These are phyloP conservation scores for Balaenoptera acutorostrata DNA, from an alignment of 2,113 vertebrate genomes.

Conservation along the genomic window DNA sequence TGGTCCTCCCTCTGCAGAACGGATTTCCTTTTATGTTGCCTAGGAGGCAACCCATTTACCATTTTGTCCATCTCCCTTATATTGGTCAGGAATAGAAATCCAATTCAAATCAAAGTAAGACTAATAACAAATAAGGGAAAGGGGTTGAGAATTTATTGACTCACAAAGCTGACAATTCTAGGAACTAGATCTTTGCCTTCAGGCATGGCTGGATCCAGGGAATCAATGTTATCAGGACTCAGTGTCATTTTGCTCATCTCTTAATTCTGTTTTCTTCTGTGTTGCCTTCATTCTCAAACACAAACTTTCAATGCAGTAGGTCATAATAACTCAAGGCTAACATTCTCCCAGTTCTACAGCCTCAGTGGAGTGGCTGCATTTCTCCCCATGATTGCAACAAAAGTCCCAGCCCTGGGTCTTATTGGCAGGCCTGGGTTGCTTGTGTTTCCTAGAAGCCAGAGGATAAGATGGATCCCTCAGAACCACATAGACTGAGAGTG, in stretches of 20 bases:
- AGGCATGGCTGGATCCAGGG: background rate
- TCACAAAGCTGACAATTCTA: background rate
- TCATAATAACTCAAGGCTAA: background rate
- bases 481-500: background rate
- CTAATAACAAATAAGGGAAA: background rate
- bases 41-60: background rate
- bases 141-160: background rate
- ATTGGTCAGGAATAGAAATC: background rate
- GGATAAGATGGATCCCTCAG: background rate
- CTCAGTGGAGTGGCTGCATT: background rate
- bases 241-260: background rate
- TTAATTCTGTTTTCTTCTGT: background rate
- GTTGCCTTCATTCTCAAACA: background rate
- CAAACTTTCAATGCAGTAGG: background rate
- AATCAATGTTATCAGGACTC: background rate
- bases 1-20: background rate
- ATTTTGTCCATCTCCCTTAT: background rate
- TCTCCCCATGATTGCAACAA: background rate
- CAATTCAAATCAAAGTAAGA: background rate
- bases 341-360: background rate
- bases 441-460: background rate
- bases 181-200: background rate
- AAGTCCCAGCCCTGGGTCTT: background rate
- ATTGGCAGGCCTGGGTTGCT: background rate
- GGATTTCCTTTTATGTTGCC: background rate